These are phyloP conservation scores for Dexiosoma caninum DNA, from an alignment of 2,888 invertebrate species.

Conservation along the genomic window DNA sequence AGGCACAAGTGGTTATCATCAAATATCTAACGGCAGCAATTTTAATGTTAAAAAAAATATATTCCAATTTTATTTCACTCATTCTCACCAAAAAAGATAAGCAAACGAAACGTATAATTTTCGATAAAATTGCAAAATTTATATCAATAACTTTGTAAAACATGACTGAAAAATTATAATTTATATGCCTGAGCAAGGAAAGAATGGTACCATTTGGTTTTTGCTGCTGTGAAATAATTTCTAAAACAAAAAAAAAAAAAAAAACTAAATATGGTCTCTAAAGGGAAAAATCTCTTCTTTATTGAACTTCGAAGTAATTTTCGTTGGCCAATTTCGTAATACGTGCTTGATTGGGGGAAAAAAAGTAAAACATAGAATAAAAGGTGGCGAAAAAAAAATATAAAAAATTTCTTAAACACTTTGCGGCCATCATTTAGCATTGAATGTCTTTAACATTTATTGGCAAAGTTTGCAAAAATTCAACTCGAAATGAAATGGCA, in stretches of 20 bases:
- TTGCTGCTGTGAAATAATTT: constrained; percentile 19
- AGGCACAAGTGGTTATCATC: constrained; percentile 54
- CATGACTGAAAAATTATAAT: constrained; percentile 60
- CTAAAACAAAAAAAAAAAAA: too few species aligned
- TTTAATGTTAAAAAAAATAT: background rate
- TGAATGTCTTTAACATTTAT: constrained; percentile 58
- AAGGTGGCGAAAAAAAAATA: background rate
- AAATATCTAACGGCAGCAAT: constrained; percentile 23
- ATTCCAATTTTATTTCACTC: background rate
- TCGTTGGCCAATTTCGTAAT: constrained; percentile 37
- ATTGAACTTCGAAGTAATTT: constrained; percentile 32
- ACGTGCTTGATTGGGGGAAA: constrained; percentile 43
- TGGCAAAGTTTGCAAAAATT: constrained; percentile 58
- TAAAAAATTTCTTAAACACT: constrained; percentile 14
- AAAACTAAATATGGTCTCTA: too few species aligned
- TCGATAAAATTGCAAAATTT: constrained; percentile 49
- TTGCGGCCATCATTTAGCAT: constrained; percentile 42
- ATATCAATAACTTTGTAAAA: constrained; percentile 62
- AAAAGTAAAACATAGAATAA: background rate
- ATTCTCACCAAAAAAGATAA: background rate
- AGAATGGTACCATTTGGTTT: constrained; percentile 42
- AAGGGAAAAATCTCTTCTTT: constrained; percentile 24
- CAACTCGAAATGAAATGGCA: background rate
- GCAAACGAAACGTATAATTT: constrained; percentile 17
- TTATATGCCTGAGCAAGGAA: constrained; percentile 38